phyloP scores from a whole-genome alignment of 2,797 vertebrate genomes.

The Oreonectes daqikongensis region DNA sequence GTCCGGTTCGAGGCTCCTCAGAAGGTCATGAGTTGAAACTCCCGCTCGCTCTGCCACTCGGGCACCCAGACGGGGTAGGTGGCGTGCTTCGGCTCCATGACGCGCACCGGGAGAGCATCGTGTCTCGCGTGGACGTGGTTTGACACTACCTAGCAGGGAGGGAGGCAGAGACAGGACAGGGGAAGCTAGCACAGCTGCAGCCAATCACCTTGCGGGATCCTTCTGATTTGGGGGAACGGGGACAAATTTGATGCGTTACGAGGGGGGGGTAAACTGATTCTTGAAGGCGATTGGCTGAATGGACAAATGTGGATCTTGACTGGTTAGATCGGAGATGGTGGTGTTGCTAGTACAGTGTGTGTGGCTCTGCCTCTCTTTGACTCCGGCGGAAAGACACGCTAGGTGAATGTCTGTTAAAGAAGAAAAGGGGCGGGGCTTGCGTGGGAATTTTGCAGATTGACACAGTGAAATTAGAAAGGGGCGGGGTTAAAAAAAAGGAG shows the following conservation, averaged over 20 bases:
- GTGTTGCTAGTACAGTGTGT: slow-evolving; percentile 54
- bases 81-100: slow-evolving; percentile 85
- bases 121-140: slow-evolving; percentile 83
- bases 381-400: slow-evolving; percentile 55
- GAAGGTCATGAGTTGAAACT: slow-evolving; percentile 88
- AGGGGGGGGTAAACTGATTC: slow-evolving; percentile 8
- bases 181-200: slow-evolving; percentile 79
- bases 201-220: slow-evolving; percentile 64
- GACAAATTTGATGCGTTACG: slow-evolving; percentile 29
- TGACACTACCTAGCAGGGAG: slow-evolving; percentile 85
- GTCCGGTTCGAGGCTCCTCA: slow-evolving; percentile 71
- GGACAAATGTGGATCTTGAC: slow-evolving; percentile 69
- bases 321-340: slow-evolving; percentile 67
- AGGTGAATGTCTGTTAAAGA: slow-evolving; percentile 60
- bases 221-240: slow-evolving; percentile 41
- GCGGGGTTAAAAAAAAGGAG: slow-evolving; percentile 65
- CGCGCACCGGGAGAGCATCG: slow-evolving; percentile 78
- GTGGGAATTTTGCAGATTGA: slow-evolving; percentile 53
- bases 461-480: slow-evolving; percentile 48
- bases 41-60: slow-evolving; percentile 83
- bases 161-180: slow-evolving; percentile 83
- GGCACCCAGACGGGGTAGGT: slow-evolving; percentile 87
- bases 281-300: slow-evolving; percentile 59
- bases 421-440: slow-evolving; percentile 46
- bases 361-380: slow-evolving; percentile 52